Base-by-base conservation (phyloP, 2,888 invertebrate species). In the Pachliopta kotzebuea region DNA sequence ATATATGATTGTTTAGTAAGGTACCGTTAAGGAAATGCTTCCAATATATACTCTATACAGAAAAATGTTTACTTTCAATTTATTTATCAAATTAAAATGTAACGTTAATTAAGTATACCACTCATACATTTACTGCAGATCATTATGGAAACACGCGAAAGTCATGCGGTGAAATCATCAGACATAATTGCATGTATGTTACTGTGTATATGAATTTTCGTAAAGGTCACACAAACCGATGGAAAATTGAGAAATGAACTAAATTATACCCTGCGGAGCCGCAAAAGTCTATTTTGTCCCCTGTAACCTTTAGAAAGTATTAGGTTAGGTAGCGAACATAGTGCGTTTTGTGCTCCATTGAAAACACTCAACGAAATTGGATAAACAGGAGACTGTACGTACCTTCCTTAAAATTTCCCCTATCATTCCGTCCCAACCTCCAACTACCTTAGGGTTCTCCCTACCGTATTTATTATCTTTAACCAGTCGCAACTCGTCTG, bases 351-450 rank as follows among this genome's bases (percentile, higher is more conserved):
- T 61, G 60, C 53, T 60, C 53, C 56, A 54, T 61, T 56, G 57
- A 65, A 65, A 65, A 65, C 61, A 65, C 65, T 65, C 65, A 61
- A 54, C 57, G 56, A 65, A 65, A 65, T 65, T 65, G 58, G 57
- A 60, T 63, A 65, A 54, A 55, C 57, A 65, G 56, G 18, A n/a
- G 45, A 45, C 45, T 6, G 63, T 63, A 84, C 93, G 93, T 92
- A 97, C 97, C 93, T 96, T 94, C 77, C 96, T 93, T 54, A 97
- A 93, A 70, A 98, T 92, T 86, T 98, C 97, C 56, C 98, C 98
- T 60, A 98, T 95, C 94, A 97, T 96, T 59, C 98, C 98, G 79
- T 98, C 97, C 98, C 98, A 98, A 31, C 97, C 97, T 6, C 96
- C 96, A 69, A 94, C 93, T 2, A 94, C 93, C 69, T 95, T 94